Evolutionary conservation across 2,888 invertebrate genomes (phyloP).

Genomic region (Mythimna impura): DNA sequence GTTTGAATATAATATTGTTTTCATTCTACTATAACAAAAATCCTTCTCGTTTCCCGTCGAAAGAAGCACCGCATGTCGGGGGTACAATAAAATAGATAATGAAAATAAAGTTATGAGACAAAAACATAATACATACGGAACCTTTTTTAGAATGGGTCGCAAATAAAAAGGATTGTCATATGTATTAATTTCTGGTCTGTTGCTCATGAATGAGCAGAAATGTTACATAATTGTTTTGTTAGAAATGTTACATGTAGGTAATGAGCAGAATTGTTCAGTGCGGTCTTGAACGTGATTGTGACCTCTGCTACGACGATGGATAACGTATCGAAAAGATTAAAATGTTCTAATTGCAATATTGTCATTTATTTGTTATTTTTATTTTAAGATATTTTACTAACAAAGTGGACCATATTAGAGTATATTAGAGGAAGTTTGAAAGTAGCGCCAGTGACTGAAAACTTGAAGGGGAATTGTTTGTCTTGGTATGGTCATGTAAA

Average conservation of each 20-base stretch:
- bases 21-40: background rate
- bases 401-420: no score
- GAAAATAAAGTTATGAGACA: background rate
- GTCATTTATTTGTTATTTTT: background rate
- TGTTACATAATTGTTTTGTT: background rate
- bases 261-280: no score
- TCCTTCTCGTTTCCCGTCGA: slow-evolving; percentile 4
- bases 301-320: background rate
- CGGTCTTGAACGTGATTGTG: background rate
- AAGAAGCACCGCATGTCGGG: background rate
- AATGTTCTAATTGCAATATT: slow-evolving; percentile 7
- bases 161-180: slow-evolving; percentile 15
- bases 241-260: no score
- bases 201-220: slow-evolving; percentile 14
- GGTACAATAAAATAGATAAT: slow-evolving; percentile 8
- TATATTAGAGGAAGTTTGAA: no score
- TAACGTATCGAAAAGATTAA: slow-evolving; percentile 1
- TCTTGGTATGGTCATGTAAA: no score
- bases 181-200: slow-evolving; percentile 16
- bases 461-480: no score
- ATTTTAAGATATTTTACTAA: no score
- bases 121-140: slow-evolving; percentile 1
- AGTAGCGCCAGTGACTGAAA: no score
- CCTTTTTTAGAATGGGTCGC: slow-evolving; percentile 4
- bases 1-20: background rate